Evolutionary conservation across 2,113 vertebrate species (phyloP).

Genomic region (Bungarus multicinctus): DNA sequence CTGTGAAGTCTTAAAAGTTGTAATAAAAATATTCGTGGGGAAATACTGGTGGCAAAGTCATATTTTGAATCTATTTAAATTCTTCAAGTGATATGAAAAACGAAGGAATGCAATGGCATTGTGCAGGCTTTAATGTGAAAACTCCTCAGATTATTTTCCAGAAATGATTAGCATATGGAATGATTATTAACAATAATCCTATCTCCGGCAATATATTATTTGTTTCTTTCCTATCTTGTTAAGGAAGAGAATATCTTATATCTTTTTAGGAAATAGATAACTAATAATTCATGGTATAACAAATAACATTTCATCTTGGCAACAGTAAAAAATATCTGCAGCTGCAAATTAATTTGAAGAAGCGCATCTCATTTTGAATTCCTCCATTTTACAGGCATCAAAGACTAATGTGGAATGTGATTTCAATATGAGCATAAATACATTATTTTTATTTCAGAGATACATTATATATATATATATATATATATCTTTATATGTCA

Average conservation of each 20-base stretch:
- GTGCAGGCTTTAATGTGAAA: neutral
- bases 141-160: neutral
- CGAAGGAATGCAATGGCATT: neutral
- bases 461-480: neutral
- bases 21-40: neutral
- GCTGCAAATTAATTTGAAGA: neutral
- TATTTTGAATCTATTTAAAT: neutral
- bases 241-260: neutral
- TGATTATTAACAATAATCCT: neutral
- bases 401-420: neutral
- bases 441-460: too few relatives aligned
- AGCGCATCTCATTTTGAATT: neutral
- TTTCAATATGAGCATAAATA: neutral
- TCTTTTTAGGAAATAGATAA: neutral
- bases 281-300: neutral
- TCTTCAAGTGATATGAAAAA: neutral
- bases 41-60: neutral
- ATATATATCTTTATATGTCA: neutral
- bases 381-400: neutral
- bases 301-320: neutral
- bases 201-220: neutral
- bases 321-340: neutral
- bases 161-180: neutral
- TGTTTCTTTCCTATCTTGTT: neutral
- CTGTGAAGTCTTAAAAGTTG: neutral